Evolutionary conservation across 2,797 vertebrate genomes (phyloP).

Genomic region (Sebastes glaucus): DNA sequence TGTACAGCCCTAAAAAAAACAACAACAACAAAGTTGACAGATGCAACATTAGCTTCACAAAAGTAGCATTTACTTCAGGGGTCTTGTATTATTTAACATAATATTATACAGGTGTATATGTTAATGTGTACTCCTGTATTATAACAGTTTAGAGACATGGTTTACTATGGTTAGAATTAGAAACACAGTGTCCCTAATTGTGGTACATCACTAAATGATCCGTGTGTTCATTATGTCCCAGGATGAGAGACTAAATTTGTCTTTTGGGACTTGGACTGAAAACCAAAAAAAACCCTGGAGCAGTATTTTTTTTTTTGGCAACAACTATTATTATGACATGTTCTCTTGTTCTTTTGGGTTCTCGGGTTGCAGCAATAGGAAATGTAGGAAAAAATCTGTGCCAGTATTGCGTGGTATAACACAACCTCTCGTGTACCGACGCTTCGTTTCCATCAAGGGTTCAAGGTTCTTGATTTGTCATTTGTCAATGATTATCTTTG

Average conservation of each 20-base stretch:
- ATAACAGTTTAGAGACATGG: background rate
- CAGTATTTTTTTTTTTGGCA: conserved; percentile 8
- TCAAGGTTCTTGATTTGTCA: background rate
- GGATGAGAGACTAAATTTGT: conserved; percentile 2
- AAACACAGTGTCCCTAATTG: background rate
- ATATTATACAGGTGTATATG: background rate
- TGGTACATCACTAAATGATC: background rate
- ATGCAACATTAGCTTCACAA: background rate
- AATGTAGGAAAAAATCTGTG: background rate
- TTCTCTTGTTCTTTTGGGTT: background rate
- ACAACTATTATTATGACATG: background rate
- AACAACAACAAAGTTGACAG: background rate
- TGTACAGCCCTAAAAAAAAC: background rate
- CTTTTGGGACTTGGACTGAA: conserved; percentile 24
- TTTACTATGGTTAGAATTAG: background rate
- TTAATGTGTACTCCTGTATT: background rate
- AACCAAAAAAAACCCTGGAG: background rate
- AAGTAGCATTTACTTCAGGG: background rate
- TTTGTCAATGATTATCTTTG: background rate
- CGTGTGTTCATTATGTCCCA: conserved; percentile 1
- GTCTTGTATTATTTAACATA: background rate
- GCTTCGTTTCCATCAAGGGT: background rate
- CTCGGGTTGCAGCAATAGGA: background rate
- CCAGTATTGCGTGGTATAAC: background rate
- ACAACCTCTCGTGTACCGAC: background rate